A percentile compares a stretch with the other conserved stretches of the same genome.
Evolutionary conservation across 2,797 vertebrate genomes (phyloP).

Genomic region (Centropyge bicolor): DNA sequence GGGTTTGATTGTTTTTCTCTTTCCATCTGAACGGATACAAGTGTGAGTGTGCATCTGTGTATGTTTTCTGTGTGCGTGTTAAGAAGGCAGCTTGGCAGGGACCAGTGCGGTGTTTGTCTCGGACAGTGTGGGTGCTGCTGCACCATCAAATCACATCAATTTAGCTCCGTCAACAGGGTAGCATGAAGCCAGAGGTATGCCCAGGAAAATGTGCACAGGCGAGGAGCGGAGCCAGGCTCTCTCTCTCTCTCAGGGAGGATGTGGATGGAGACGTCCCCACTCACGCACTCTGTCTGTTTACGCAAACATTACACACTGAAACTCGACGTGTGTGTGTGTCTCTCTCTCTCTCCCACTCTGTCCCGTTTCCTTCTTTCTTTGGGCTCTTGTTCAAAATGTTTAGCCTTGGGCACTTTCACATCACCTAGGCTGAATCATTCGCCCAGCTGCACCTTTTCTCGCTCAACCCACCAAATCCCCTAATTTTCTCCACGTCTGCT

Average conservation of each 20-base stretch:
- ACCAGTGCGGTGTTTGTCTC: constrained; percentile 37
- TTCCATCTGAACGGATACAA: constrained; percentile 31
- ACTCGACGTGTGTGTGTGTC: constrained; percentile 1
- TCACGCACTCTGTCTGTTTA: constrained; percentile 15
- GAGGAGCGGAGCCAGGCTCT: constrained; percentile 42
- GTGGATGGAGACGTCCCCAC: constrained; percentile 44
- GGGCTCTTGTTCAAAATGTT: constrained; percentile 64
- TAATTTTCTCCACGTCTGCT: constrained; percentile 38
- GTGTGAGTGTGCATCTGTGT: constrained; percentile 19
- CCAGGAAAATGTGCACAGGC: constrained; percentile 43
- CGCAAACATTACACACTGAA: constrained; percentile 18
- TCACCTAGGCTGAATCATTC: constrained; percentile 64
- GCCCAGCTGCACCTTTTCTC: constrained; percentile 57
- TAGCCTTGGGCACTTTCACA: constrained; percentile 64
- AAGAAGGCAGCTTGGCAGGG: constrained; percentile 43
- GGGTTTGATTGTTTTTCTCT: constrained; percentile 47
- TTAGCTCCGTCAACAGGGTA: constrained; percentile 58
- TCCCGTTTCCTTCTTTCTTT: constrained; percentile 35
- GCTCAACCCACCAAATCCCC: constrained; percentile 45
- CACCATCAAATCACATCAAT: constrained; percentile 73
- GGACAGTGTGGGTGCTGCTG: constrained; percentile 56
- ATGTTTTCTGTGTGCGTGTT: constrained; percentile 42
- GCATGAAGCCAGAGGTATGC: constrained; percentile 57
- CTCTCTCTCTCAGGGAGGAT: constrained; percentile 47
- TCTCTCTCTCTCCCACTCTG: constrained; percentile 15